Evolutionary conservation across 2,888 invertebrate genomes (phyloP).

Genomic region (Luffia ferchaultella): DNA sequence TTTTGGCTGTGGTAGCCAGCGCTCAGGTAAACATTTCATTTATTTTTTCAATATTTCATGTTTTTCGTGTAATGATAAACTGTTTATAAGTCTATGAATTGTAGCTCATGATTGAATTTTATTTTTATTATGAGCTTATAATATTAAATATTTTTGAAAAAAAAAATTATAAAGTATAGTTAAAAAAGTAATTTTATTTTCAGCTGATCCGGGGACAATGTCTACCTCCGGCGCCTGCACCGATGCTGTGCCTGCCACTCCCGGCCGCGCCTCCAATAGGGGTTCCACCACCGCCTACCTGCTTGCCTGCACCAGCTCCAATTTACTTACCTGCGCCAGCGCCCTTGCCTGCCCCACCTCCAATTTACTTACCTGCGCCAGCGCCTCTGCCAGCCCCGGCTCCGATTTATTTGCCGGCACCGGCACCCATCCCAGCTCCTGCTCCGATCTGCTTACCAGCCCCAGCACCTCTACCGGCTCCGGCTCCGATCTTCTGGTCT

Average conservation of each 20-base stretch:
- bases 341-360: background rate
- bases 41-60: background rate
- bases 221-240: background rate
- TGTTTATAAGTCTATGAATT: no score
- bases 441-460: background rate
- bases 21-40: background rate
- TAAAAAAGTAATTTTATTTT: no score
- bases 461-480: background rate
- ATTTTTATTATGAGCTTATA: no score
- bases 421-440: background rate
- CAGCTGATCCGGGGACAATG: background rate
- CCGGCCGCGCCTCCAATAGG: background rate
- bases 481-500: background rate
- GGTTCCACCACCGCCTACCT: background rate
- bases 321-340: background rate
- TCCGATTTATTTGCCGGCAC: background rate
- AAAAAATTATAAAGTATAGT: no score
- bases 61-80: no score
- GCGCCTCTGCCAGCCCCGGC: background rate
- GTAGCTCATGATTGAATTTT: no score
- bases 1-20: background rate
- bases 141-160: no score
- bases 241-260: background rate
- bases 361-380: background rate
- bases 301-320: background rate